Conservation (phyloP, 2,113 vertebrate genomes). For the Heterocephalus glaber region DNA sequence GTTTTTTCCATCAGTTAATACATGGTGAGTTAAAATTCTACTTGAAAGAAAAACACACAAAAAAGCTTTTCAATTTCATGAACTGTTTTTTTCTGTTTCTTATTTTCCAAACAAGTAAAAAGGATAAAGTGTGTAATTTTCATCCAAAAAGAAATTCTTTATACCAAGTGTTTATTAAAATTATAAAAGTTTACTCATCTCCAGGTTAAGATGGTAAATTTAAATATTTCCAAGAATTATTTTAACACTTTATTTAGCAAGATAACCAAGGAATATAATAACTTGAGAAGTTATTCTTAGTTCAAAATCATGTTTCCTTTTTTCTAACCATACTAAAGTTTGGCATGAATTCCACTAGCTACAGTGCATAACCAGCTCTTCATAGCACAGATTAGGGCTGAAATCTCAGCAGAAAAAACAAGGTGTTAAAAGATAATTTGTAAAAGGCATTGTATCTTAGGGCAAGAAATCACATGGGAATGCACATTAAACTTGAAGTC, state of each 20-base stretch:
- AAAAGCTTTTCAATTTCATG: not conserved
- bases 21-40: constrained; percentile 25
- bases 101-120: not conserved
- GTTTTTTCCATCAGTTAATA: constrained; percentile 11
- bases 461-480: constrained; percentile 11
- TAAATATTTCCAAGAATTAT: constrained; percentile 1
- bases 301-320: constrained; percentile 71
- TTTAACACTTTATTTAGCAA: constrained; percentile 6
- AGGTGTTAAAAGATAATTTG: not conserved
- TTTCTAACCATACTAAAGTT: constrained; percentile 65
- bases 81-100: not conserved
- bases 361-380: constrained; percentile 68
- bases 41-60: not conserved
- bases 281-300: not conserved
- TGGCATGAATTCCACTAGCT: constrained; percentile 63
- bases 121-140: not conserved
- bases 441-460: not conserved
- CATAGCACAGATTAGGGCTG: constrained; percentile 60
- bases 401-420: constrained; percentile 68
- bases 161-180: constrained; percentile 37
- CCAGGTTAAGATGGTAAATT: not conserved
- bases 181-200: constrained; percentile 25
- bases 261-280: not conserved
- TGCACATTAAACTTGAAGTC: not conserved
- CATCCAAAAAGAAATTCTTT: constrained; percentile 20